Conservation (phyloP, 2,888 invertebrate genomes). For the Sturmia bella region DNA sequence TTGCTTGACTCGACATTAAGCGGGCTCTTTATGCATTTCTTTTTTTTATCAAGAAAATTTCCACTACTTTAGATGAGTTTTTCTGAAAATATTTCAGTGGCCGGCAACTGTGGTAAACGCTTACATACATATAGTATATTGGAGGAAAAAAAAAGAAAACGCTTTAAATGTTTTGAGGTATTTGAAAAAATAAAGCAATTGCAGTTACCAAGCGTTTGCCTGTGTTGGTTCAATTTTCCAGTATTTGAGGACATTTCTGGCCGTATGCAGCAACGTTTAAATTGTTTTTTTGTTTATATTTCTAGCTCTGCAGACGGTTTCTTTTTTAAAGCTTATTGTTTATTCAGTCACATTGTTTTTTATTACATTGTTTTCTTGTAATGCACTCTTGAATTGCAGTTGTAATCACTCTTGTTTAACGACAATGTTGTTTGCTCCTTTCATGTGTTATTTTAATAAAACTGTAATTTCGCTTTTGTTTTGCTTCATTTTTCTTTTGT, state of each 20-base stretch:
- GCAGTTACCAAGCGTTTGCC: conserved; percentile 34
- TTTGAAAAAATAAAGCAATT: conserved; percentile 8
- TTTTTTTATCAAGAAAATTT: not conserved
- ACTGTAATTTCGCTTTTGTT: conserved; percentile 9
- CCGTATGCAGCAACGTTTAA: conserved; percentile 6
- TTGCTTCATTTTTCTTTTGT: too few relatives aligned
- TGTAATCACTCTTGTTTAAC: conserved; percentile 47
- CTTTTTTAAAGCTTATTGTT: conserved; percentile 23
- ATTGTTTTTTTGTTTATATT: conserved; percentile 19
- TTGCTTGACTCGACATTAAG: conserved; percentile 24
- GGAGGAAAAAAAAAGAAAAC: not conserved
- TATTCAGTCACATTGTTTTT: too few relatives aligned
- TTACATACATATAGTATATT: too few relatives aligned
- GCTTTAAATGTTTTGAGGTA: not conserved
- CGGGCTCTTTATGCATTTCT: not conserved
- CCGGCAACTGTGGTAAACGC: not conserved
- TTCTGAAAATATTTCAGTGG: not conserved
- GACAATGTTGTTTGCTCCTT: conserved; percentile 19
- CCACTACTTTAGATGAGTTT: not conserved
- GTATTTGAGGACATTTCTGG: not conserved
- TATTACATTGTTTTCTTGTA: not conserved
- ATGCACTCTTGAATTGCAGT: conserved; percentile 46
- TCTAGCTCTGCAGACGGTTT: not conserved
- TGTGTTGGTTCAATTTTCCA: not conserved
- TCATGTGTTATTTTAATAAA: not conserved